Conservation (phyloP, 2,888 invertebrate species). For the Apamea crenata region DNA sequence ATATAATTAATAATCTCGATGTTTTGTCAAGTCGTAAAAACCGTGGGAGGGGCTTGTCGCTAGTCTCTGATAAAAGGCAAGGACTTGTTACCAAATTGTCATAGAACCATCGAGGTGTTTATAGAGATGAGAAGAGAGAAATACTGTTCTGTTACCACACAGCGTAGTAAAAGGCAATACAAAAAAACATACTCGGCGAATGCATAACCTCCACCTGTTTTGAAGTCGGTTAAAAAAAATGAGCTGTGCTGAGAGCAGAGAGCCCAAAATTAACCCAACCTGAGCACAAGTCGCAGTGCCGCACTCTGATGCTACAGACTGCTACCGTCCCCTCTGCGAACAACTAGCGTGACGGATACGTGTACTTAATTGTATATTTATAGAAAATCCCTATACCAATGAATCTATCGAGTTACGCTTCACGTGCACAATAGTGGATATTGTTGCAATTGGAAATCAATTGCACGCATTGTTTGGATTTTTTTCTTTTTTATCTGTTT, state of each 20-base stretch:
- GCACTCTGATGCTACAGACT: not conserved
- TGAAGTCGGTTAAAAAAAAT: not conserved
- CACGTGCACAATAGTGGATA: slow-evolving; percentile 36
- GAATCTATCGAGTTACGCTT: slow-evolving; percentile 33
- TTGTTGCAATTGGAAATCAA: slow-evolving; percentile 36
- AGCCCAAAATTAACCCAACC: too few relatives aligned
- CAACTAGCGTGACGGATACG: not conserved
- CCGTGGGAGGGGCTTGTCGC: too few relatives aligned
- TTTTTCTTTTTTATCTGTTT: slow-evolving; percentile 52
- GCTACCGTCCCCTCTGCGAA: slow-evolving; percentile 5
- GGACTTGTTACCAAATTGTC: too few relatives aligned
- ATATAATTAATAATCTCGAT: too few relatives aligned
- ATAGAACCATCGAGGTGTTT: too few relatives aligned
- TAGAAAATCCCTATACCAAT: slow-evolving; percentile 5
- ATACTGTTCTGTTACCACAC: too few relatives aligned
- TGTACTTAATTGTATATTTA: slow-evolving; percentile 7
- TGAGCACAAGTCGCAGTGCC: not conserved
- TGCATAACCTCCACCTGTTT: too few relatives aligned
- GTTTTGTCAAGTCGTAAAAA: too few relatives aligned
- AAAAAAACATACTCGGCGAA: too few relatives aligned
- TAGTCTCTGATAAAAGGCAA: too few relatives aligned
- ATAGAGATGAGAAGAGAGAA: too few relatives aligned
- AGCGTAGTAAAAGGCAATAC: too few relatives aligned
- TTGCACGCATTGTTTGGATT: slow-evolving; percentile 36
- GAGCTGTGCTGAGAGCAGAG: not conserved